Evolutionary conservation across 2,888 invertebrate species (phyloP), one percentile per base, ranked within the genome.

Genomic region (Emmelina monodactyla): DNA sequence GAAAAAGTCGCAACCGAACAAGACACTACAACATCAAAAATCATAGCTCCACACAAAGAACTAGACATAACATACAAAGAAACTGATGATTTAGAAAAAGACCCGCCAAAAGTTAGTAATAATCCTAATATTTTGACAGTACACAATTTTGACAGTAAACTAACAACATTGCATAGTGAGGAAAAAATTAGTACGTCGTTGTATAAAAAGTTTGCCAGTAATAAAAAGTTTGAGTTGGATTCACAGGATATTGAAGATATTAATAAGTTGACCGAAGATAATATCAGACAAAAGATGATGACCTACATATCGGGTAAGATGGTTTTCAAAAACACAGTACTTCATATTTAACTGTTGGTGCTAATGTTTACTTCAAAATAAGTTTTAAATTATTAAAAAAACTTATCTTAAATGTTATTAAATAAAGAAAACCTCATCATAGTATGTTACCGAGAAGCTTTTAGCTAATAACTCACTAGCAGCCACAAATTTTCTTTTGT

Each of bases 241-340:
- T 59, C 68, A 1, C 53, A 58, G n/a, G 83, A 83, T 41, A 76
- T 82, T n/a, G 65, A 68, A 1, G 63, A 75, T 37, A 65, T 82
- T 25, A 82, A 83, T 45, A 63, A 66, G 40, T 49, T 82, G 42
- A 62, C 55, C 2, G 61, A 68, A 22, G 59, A 62, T 29, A 55
- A 54, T 31, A 50, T 75, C 2, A 70, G 67, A 41, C 63, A 68
- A 39, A 44, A 69, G 12, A 46, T 76, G 16, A 40, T 76, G 7
- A 72, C 58, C 49, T 67, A 54, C 49, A 70, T 66, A 64, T 45
- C 64, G 41, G 72, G 79, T 76, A 47, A 65, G 72, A 58, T n/a
- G n/a, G n/a, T n/a, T n/a, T n/a, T n/a, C n/a, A n/a, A n/a, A n/a
- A n/a, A n/a, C n/a, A n/a, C n/a, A n/a, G n/a, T n/a, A n/a, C n/a